Conservation (phyloP, 2,888 invertebrate genomes). For the Erebia epiphron region DNA sequence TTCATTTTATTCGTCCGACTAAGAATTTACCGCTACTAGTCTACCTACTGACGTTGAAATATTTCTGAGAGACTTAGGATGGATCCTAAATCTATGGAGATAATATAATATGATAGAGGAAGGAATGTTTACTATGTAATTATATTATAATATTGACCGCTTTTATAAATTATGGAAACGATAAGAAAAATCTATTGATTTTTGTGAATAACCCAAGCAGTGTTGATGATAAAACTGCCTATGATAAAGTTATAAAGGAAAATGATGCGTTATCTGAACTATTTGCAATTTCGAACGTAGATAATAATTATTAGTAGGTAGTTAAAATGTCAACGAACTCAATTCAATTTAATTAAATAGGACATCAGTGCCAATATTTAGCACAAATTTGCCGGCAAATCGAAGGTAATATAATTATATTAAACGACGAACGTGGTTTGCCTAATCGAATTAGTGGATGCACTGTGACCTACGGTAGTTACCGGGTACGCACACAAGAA, state of each 20-base stretch:
- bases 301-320: background rate
- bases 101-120: background rate
- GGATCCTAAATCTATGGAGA: too few species aligned
- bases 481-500: slow-evolving; percentile 20
- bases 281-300: background rate
- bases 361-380: slow-evolving; percentile 4
- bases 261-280: slow-evolving; percentile 33
- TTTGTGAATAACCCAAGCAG: background rate
- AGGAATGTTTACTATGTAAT: background rate
- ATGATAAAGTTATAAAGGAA: slow-evolving; percentile 14
- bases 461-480: slow-evolving; percentile 16
- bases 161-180: background rate
- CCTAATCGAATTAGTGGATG: slow-evolving; percentile 39
- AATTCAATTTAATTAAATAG: slow-evolving; percentile 11
- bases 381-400: slow-evolving; percentile 10
- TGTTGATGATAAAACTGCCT: background rate
- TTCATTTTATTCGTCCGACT: too few species aligned
- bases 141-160: background rate
- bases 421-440: slow-evolving; percentile 15
- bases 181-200: slow-evolving; percentile 3
- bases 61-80: too few species aligned
- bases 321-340: slow-evolving; percentile 29
- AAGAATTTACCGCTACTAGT: background rate
- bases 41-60: background rate
- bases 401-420: slow-evolving; percentile 17